These are phyloP conservation scores for Carabus problematicus DNA, from an alignment of 2,888 invertebrate species.

Conservation along the genomic window DNA sequence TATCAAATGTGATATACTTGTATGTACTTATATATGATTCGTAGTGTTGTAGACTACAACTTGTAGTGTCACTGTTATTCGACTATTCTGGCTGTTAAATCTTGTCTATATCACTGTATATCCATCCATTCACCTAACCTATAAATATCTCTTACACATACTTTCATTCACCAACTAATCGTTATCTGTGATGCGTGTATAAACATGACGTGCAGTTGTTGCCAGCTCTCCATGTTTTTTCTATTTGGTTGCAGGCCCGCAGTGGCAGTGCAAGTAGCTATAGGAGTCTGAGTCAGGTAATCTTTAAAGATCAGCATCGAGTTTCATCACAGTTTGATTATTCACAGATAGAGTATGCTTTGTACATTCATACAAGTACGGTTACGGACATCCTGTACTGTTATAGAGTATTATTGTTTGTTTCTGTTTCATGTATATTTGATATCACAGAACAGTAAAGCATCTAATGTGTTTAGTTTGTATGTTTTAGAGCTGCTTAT, in stretches of 20 bases:
- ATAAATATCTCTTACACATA: background rate
- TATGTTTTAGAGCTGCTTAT: too few relatives aligned
- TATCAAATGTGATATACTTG: too few relatives aligned
- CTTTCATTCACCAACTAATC: background rate
- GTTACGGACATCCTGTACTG: background rate
- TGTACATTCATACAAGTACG: constrained; percentile 32
- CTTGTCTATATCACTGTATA: background rate
- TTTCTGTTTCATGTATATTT: background rate
- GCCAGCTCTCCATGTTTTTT: constrained; percentile 4
- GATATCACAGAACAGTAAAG: too few relatives aligned
- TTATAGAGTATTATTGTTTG: constrained; percentile 1
- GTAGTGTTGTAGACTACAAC: too few relatives aligned
- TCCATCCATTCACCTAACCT: background rate
- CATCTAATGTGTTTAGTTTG: too few relatives aligned
- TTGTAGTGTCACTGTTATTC: too few relatives aligned
- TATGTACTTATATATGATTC: too few relatives aligned
- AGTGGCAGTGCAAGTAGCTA: constrained; percentile 89
- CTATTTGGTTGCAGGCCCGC: constrained; percentile 73
- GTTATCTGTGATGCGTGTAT: too few relatives aligned
- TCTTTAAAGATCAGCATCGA: constrained; percentile 40
- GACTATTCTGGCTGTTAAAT: too few relatives aligned
- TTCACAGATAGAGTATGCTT: constrained; percentile 10
- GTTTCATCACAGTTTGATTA: background rate
- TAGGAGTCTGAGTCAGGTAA: constrained; percentile 90
- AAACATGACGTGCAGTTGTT: background rate